phyloP scores from a whole-genome alignment of 2,113 vertebrate genomes.

The Chloebia gouldiae region DNA sequence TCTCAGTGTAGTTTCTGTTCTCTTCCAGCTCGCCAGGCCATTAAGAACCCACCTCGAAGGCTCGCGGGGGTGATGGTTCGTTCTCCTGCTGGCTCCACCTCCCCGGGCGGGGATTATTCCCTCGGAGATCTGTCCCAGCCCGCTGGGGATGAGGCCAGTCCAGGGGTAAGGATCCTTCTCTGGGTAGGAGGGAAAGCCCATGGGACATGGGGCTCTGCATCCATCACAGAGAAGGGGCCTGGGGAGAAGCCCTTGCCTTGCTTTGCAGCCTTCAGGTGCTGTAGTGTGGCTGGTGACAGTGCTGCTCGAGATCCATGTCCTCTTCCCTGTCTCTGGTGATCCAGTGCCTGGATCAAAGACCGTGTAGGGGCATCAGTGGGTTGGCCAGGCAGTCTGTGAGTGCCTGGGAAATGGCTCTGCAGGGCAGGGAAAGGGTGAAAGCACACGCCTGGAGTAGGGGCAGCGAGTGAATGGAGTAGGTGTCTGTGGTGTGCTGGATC shows the following conservation, averaged over 20 bases:
- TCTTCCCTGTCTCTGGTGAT: not conserved
- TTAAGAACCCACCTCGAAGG: conserved; percentile 92
- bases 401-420: not conserved
- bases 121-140: conserved; percentile 80
- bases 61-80: conserved; percentile 88
- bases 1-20: not conserved
- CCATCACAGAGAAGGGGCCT: not conserved
- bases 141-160: conserved; percentile 78
- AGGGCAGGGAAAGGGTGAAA: conserved; percentile 29
- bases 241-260: not conserved
- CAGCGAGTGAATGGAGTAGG: conserved; percentile 63
- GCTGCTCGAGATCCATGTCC: not conserved
- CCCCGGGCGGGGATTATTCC: conserved; percentile 85
- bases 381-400: conserved; percentile 13
- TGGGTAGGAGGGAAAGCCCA: not conserved
- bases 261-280: not conserved
- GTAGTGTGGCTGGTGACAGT: conserved; percentile 15
- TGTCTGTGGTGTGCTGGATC: conserved; percentile 64
- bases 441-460: conserved; percentile 6
- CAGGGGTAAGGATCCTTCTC: conserved; percentile 73
- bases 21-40: conserved; percentile 88
- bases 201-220: not conserved
- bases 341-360: not conserved
- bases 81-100: conserved; percentile 87
- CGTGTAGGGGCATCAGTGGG: not conserved